Percentiles rank a stretch among this genome's conserved stretches.
Evolutionary conservation across 2,797 vertebrate species (phyloP).

Genomic region (Poecilia picta): DNA sequence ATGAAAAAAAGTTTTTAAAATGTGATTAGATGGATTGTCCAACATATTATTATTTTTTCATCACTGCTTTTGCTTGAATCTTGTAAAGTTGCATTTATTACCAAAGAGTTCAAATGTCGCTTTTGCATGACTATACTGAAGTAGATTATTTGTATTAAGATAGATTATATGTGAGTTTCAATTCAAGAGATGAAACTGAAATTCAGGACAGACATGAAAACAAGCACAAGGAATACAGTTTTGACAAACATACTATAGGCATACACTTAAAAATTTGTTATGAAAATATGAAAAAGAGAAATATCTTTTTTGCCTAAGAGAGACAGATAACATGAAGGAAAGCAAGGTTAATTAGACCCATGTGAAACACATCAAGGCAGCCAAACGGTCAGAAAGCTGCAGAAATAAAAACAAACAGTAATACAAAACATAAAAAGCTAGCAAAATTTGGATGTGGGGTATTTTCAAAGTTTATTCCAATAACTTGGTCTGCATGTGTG

Average conservation of each 20-base stretch:
- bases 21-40: conserved; percentile 21
- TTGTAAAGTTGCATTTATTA: conserved; percentile 35
- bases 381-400: neutral
- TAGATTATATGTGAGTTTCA: neutral
- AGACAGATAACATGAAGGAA: neutral
- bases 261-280: neutral
- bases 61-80: conserved; percentile 43
- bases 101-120: neutral
- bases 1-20: conserved; percentile 16
- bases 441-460: conserved; percentile 22
- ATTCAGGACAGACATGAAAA: neutral
- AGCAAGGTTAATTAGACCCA: conserved; percentile 7
- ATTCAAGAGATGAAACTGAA: neutral
- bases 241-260: neutral
- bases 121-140: conserved; percentile 14
- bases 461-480: conserved; percentile 25
- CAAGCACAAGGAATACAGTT: neutral
- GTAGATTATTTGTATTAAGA: conserved; percentile 8
- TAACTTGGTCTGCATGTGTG: conserved; percentile 16
- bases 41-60: conserved; percentile 41
- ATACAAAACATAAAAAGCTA: neutral
- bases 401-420: neutral
- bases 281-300: neutral
- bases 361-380: neutral
- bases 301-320: neutral